These are phyloP conservation scores for Stigmatopora argus DNA, from an alignment of 2,113 vertebrate genomes.

Conservation along the genomic window DNA sequence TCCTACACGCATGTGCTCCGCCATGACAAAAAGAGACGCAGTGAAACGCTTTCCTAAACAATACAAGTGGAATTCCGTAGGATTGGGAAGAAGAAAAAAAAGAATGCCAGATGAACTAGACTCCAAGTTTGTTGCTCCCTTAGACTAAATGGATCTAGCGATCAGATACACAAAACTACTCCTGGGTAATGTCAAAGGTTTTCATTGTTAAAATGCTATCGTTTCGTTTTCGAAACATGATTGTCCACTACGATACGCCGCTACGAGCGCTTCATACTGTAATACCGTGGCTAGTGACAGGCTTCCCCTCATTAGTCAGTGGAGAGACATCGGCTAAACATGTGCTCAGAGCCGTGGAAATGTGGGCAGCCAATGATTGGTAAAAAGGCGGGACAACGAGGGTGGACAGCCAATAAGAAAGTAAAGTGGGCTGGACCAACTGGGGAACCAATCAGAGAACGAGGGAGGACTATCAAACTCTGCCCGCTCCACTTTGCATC, in stretches of 20 bases:
- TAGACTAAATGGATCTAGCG: not conserved
- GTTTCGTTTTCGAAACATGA: not conserved
- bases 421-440: not conserved
- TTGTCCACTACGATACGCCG: not conserved
- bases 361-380: slow-evolving; percentile 21
- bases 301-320: slow-evolving; percentile 25
- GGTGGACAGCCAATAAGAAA: slow-evolving; percentile 22
- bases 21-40: slow-evolving; percentile 7
- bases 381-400: slow-evolving; percentile 4
- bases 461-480: slow-evolving; percentile 10
- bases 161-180: not conserved
- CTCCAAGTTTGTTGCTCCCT: not conserved
- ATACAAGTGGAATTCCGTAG: not conserved
- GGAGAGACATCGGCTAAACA: slow-evolving; percentile 46
- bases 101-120: not conserved
- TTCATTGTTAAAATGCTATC: not conserved
- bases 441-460: slow-evolving; percentile 24
- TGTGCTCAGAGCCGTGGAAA: slow-evolving; percentile 41
- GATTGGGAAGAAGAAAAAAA: not conserved
- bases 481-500: not conserved
- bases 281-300: slow-evolving; percentile 16
- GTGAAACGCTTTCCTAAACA: not conserved
- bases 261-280: not conserved
- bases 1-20: slow-evolving; percentile 18
- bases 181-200: not conserved